phyloP scores from a whole-genome alignment of 2,888 invertebrate genomes.

The Polia nebulosa region DNA sequence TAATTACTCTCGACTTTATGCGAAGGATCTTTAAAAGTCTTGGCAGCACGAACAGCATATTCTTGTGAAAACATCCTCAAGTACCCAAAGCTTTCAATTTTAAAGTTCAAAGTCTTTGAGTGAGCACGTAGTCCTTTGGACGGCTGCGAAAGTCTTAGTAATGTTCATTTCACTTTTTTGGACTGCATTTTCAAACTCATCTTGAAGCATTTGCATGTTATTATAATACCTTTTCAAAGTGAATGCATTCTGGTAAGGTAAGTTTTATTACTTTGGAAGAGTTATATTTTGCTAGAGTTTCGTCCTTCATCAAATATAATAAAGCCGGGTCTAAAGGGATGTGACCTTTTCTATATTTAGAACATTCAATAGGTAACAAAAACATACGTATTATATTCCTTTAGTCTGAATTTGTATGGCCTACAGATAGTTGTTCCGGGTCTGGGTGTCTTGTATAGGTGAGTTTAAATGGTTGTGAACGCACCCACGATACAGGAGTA shows the following conservation, averaged over 20 bases:
- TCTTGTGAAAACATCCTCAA: constrained; percentile 38
- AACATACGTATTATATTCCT: neutral
- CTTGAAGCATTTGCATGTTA: constrained; percentile 47
- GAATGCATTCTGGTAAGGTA: constrained; percentile 25
- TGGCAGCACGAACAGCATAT: constrained; percentile 29
- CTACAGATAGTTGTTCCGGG: too few species aligned
- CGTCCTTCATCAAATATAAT: neutral
- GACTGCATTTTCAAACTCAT: constrained; percentile 36
- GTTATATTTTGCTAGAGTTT: neutral
- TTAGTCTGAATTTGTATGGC: too few species aligned
- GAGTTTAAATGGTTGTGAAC: too few species aligned
- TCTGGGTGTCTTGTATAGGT: too few species aligned
- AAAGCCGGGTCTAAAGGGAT: neutral
- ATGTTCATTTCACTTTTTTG: constrained; percentile 26
- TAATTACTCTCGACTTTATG: constrained; percentile 35
- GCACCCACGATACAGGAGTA: too few species aligned
- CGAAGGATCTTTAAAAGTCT: constrained; percentile 24
- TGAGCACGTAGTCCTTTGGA: constrained; percentile 30
- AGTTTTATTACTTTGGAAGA: constrained; percentile 21
- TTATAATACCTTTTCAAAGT: constrained; percentile 24
- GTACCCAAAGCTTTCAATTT: constrained; percentile 51
- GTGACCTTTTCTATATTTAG: neutral
- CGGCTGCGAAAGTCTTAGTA: constrained; percentile 34
- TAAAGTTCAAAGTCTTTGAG: constrained; percentile 55
- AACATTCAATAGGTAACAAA: neutral